A percentile compares a stretch with the other conserved stretches of the same genome.
phyloP scores from a whole-genome alignment of 2,888 invertebrate species.

The Melieria omissa region DNA sequence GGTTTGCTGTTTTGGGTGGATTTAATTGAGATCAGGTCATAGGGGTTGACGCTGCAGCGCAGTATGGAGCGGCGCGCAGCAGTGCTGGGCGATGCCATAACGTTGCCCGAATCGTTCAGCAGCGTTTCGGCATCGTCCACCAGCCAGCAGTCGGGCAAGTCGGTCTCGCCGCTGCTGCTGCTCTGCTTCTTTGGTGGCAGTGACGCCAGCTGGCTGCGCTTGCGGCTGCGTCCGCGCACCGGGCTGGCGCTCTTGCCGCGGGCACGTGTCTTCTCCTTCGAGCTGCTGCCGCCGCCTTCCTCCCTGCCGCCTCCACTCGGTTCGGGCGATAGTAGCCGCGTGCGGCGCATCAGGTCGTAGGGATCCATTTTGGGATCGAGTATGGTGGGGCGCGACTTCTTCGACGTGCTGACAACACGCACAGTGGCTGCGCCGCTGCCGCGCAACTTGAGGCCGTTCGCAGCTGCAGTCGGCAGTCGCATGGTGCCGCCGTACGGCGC shows the following conservation, averaged over 20 bases:
- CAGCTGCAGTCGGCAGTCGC: conserved; percentile 64
- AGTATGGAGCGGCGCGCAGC: conserved; percentile 76
- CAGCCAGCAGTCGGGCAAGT: conserved; percentile 59
- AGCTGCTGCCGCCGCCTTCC: neutral
- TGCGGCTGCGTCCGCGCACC: conserved; percentile 70
- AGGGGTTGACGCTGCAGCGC: conserved; percentile 86
- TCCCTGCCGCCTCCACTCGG: conserved; percentile 49
- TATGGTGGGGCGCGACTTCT: conserved; percentile 74
- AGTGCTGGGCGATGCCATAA: conserved; percentile 35
- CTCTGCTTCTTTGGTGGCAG: conserved; percentile 67
- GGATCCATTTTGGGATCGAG: conserved; percentile 78
- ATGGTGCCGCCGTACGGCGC: conserved; percentile 78
- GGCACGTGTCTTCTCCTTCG: conserved; percentile 56
- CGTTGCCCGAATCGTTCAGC: conserved; percentile 43
- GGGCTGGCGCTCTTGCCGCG: conserved; percentile 71
- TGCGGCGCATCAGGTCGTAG: conserved; percentile 85
- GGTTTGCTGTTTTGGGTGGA: conserved; percentile 19
- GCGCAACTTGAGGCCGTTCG: conserved; percentile 51
- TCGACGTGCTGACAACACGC: conserved; percentile 69
- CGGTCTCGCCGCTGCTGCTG: neutral
- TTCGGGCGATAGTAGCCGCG: conserved; percentile 76
- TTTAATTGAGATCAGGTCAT: conserved; percentile 77
- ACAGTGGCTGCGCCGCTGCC: conserved; percentile 72
- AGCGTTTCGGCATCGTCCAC: conserved; percentile 56
- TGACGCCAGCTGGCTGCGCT: conserved; percentile 56